These are phyloP conservation scores for Triplophysa tibetana DNA, from an alignment of 2,113 vertebrate species.

Conservation along the genomic window DNA sequence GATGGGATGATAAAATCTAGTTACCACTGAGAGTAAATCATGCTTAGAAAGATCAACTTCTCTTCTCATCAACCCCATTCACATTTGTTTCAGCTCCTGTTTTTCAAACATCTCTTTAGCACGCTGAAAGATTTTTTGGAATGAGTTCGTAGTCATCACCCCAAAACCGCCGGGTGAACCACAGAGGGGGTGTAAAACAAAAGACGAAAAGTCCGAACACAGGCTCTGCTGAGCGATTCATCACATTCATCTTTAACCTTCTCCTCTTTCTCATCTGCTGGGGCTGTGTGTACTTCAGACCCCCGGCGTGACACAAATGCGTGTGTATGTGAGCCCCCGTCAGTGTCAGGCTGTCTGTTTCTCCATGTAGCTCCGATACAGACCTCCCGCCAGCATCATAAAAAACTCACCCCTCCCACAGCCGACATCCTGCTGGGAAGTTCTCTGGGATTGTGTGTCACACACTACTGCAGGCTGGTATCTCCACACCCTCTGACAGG, in stretches of 20 bases:
- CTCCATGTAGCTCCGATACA: slow-evolving; percentile 33
- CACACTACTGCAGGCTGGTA: slow-evolving; percentile 48
- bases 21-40: not conserved
- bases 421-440: slow-evolving; percentile 4
- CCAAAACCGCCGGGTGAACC: not conserved
- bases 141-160: slow-evolving; percentile 4
- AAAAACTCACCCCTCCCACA: slow-evolving; percentile 8
- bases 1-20: not conserved
- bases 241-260: not conserved
- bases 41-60: not conserved
- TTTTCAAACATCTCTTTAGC: slow-evolving; percentile 18
- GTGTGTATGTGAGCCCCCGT: slow-evolving; percentile 16
- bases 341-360: slow-evolving; percentile 35
- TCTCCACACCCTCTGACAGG: slow-evolving; percentile 22
- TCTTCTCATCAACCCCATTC: not conserved
- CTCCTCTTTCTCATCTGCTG: not conserved
- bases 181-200: not conserved
- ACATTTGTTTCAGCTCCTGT: not conserved
- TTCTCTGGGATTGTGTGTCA: slow-evolving; percentile 37
- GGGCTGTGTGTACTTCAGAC: not conserved
- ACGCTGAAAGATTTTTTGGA: slow-evolving; percentile 3
- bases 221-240: not conserved
- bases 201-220: not conserved
- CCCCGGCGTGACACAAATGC: not conserved
- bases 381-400: slow-evolving; percentile 27